A percentile compares a stretch with the other conserved stretches of the same genome.
phyloP scores from a whole-genome alignment of 2,888 invertebrate genomes.

The Torymus tubicola region DNA sequence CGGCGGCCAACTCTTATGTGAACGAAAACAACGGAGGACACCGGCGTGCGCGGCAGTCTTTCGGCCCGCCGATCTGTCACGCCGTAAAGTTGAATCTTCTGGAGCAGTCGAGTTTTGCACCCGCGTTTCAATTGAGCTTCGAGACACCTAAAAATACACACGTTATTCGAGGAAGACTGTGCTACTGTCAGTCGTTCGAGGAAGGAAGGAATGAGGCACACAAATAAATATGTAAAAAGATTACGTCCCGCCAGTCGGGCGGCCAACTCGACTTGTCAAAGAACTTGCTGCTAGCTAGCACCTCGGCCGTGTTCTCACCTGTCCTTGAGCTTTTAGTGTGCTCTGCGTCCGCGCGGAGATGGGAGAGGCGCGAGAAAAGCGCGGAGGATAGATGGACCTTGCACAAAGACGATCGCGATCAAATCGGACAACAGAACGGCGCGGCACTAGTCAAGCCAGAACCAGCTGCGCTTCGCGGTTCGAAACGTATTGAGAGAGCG shows the following conservation, averaged over 20 bases:
- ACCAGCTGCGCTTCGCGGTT: conserved; percentile 77
- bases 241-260: too few relatives aligned
- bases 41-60: background rate
- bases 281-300: too few relatives aligned
- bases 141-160: too few relatives aligned
- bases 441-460: conserved; percentile 78
- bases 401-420: background rate
- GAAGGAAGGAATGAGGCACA: too few relatives aligned
- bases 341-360: background rate
- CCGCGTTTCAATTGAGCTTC: too few relatives aligned
- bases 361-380: conserved; percentile 18
- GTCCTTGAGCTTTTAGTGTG: conserved; percentile 18
- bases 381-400: background rate
- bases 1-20: conserved; percentile 18
- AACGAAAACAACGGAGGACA: conserved; percentile 5
- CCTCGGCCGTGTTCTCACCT: conserved; percentile 13
- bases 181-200: too few relatives aligned
- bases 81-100: too few relatives aligned
- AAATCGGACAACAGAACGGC: conserved; percentile 68
- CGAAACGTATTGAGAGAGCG: conserved; percentile 74
- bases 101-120: too few relatives aligned
- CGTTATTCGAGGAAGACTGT: too few relatives aligned
- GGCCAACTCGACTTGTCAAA: too few relatives aligned
- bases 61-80: background rate
- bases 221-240: too few relatives aligned